These are phyloP conservation scores for Anser cygnoides DNA, from an alignment of 2,113 vertebrate genomes.

Conservation along the genomic window DNA sequence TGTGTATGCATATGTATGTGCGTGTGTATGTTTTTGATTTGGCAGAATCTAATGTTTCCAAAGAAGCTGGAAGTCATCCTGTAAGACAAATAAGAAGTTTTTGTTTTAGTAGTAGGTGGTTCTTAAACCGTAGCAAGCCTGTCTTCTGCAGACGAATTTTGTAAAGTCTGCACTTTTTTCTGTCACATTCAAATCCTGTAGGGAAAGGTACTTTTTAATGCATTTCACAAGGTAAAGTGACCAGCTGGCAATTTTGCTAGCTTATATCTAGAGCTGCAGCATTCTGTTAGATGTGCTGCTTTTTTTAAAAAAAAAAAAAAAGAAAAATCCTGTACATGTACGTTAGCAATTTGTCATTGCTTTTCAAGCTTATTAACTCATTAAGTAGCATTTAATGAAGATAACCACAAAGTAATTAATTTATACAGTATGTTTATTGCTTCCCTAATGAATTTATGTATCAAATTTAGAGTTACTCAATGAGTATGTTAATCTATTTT, in stretches of 20 bases:
- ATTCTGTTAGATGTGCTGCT: neutral
- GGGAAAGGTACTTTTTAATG: neutral
- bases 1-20: neutral
- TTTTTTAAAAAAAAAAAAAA: neutral
- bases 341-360: neutral
- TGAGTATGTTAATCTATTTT: neutral
- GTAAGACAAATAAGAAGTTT: neutral
- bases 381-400: slow-evolving; percentile 23
- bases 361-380: neutral
- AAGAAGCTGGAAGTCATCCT: neutral
- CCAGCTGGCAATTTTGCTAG: neutral
- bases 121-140: neutral
- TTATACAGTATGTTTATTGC: slow-evolving; percentile 18
- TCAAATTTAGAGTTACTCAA: neutral
- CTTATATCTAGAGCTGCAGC: neutral
- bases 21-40: neutral
- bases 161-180: neutral
- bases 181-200: neutral
- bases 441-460: slow-evolving; percentile 22
- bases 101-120: neutral
- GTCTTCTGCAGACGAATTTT: accelerated
- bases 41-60: neutral
- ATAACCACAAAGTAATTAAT: slow-evolving; percentile 19
- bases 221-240: neutral
- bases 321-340: neutral